Conservation (phyloP, 2,797 vertebrate genomes). For the Tenualosa ilisha region DNA sequence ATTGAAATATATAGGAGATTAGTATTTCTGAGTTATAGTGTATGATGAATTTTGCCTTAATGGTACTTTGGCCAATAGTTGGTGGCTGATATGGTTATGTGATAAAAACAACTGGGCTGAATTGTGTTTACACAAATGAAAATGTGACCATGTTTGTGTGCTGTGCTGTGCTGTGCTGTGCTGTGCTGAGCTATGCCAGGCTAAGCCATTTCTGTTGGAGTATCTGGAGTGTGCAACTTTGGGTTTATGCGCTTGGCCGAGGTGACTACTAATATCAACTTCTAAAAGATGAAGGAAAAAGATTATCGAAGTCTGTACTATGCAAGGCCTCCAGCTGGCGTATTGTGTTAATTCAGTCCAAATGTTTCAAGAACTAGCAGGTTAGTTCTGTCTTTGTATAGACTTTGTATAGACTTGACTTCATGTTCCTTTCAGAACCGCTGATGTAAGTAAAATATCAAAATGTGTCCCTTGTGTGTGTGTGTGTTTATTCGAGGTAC, state of each 20-base stretch:
- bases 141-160: background rate
- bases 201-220: background rate
- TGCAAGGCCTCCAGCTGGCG: background rate
- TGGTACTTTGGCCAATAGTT: background rate
- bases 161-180: background rate
- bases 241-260: background rate
- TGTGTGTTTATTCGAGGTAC: background rate
- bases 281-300: background rate
- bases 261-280: background rate
- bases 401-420: background rate
- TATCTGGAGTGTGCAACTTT: background rate
- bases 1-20: background rate
- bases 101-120: background rate
- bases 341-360: background rate
- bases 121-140: background rate
- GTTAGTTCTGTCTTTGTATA: background rate
- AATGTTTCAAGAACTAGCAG: background rate
- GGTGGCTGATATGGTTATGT: background rate
- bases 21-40: background rate
- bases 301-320: background rate
- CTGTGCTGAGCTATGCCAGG: background rate
- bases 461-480: background rate
- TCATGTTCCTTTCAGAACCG: background rate
- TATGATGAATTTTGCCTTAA: background rate
- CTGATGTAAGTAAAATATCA: background rate